Conservation (phyloP, 2,888 invertebrate species). For the Phyto melanocephala region DNA sequence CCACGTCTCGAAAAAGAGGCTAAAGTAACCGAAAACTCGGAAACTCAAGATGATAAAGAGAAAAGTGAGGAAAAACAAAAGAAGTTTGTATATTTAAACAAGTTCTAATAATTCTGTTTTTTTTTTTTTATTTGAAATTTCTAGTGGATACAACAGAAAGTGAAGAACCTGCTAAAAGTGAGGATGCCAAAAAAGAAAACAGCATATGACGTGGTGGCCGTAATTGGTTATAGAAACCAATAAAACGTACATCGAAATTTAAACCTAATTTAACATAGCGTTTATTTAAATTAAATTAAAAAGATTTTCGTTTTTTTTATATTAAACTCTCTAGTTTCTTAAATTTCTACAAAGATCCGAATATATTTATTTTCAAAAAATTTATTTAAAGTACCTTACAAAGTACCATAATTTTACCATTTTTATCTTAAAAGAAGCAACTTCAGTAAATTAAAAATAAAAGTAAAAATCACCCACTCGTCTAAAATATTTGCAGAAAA, state of each 20-base stretch:
- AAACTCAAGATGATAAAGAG: constrained; percentile 83
- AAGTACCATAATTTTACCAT: background rate
- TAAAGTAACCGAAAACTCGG: constrained; percentile 70
- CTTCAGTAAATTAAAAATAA: too few relatives aligned
- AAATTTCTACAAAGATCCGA: background rate
- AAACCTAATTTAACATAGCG: constrained; percentile 70
- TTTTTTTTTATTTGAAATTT: constrained; percentile 64
- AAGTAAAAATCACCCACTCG: too few relatives aligned
- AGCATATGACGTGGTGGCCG: constrained; percentile 77
- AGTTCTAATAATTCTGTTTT: constrained; percentile 22
- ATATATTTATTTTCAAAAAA: background rate
- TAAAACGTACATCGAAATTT: constrained; percentile 76
- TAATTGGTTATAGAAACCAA: constrained; percentile 77
- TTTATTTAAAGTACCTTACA: background rate
- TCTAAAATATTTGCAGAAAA: background rate
- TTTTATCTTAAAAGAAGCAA: too few relatives aligned
- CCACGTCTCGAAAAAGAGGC: constrained; percentile 85
- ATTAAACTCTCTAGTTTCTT: background rate
- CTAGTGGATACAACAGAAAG: constrained; percentile 84
- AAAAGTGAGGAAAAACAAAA: constrained; percentile 80
- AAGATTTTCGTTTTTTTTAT: background rate
- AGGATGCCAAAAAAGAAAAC: constrained; percentile 75
- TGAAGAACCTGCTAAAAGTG: constrained; percentile 69
- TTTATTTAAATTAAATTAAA: constrained; percentile 44
- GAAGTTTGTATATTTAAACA: background rate